Evolutionary conservation across 30 jellyfish, hydroid and myxozoan species (phyloP).

Genomic region (Mastigias papua): DNA sequence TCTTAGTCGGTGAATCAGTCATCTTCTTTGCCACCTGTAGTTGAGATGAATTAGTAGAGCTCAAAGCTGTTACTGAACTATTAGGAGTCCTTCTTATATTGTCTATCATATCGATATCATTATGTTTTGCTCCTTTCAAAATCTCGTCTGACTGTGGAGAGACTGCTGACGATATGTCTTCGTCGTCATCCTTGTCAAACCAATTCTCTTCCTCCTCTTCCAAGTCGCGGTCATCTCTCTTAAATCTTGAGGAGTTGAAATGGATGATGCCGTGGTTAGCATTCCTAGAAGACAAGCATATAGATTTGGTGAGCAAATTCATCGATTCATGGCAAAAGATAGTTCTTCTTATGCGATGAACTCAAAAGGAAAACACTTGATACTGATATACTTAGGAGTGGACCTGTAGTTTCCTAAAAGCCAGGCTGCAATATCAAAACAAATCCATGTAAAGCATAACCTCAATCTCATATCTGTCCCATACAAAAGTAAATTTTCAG

Average conservation of each 20-base stretch:
- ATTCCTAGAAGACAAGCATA: slow-evolving; percentile 33
- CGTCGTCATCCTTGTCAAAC: slow-evolving; percentile 97
- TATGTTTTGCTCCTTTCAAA: slow-evolving; percentile 49
- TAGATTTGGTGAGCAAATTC: not conserved
- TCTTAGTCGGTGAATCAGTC: slow-evolving; percentile 60
- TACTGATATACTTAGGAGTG: no score
- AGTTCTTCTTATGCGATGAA: not conserved
- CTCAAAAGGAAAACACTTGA: not conserved
- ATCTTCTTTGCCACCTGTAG: slow-evolving; percentile 20
- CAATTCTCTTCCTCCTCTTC: slow-evolving; percentile 98
- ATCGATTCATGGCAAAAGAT: not conserved
- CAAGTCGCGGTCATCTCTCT: slow-evolving; percentile 92
- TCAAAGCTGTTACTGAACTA: slow-evolving; percentile 46
- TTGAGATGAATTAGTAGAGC: slow-evolving; percentile 36
- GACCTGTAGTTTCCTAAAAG: no score
- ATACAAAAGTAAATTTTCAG: no score
- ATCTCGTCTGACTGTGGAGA: slow-evolving; percentile 55
- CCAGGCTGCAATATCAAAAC: no score
- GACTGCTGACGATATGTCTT: slow-evolving; percentile 13
- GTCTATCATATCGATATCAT: slow-evolving; percentile 92
- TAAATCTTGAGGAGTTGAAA: slow-evolving; percentile 64
- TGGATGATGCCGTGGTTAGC: slow-evolving; percentile 92
- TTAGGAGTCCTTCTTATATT: slow-evolving; percentile 64
- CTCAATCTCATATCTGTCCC: no score
- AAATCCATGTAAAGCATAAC: no score